Percentiles rank a stretch among this genome's conserved stretches.
Conservation (phyloP, 1,140 invertebrate genomes). For the Drosophila parabipectinata region DNA sequence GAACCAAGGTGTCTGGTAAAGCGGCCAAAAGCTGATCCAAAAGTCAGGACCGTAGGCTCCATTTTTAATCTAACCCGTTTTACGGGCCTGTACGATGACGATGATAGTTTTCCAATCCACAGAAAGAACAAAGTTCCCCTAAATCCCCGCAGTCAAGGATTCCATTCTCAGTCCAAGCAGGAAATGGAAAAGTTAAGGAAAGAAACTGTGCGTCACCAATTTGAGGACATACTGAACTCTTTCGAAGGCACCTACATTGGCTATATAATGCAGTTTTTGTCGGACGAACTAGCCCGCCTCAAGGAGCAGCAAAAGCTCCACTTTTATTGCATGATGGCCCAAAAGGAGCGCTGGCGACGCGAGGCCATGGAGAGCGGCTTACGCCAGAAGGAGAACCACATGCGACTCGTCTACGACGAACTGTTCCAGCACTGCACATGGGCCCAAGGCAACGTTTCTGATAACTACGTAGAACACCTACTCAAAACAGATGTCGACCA, state of each 20-base stretch:
- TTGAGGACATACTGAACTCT: not conserved
- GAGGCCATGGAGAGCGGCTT: slow-evolving; percentile 89
- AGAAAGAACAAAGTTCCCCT: no score
- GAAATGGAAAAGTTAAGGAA: no score
- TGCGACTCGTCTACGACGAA: slow-evolving; percentile 88
- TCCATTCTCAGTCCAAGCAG: no score
- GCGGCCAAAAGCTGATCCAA: not conserved
- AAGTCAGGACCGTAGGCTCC: not conserved
- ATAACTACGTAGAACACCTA: slow-evolving; percentile 88
- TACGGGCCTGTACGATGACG: not conserved
- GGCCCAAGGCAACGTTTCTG: slow-evolving; percentile 86
- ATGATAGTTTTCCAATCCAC: not conserved
- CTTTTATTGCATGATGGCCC: slow-evolving; percentile 88
- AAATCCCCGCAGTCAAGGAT: no score
- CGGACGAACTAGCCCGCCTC: slow-evolving; percentile 88
- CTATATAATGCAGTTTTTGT: slow-evolving; percentile 75
- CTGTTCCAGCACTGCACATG: slow-evolving; percentile 85
- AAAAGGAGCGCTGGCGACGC: slow-evolving; percentile 87
- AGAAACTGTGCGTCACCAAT: slow-evolving; percentile 24
- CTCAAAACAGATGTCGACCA: slow-evolving; percentile 86
- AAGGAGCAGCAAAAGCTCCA: slow-evolving; percentile 89
- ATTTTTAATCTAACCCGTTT: not conserved
- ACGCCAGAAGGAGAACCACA: slow-evolving; percentile 87
- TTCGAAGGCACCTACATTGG: not conserved
- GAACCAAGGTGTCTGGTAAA: slow-evolving; percentile 45